Conservation (phyloP, 2,888 invertebrate genomes). For the Sericinus montela region DNA sequence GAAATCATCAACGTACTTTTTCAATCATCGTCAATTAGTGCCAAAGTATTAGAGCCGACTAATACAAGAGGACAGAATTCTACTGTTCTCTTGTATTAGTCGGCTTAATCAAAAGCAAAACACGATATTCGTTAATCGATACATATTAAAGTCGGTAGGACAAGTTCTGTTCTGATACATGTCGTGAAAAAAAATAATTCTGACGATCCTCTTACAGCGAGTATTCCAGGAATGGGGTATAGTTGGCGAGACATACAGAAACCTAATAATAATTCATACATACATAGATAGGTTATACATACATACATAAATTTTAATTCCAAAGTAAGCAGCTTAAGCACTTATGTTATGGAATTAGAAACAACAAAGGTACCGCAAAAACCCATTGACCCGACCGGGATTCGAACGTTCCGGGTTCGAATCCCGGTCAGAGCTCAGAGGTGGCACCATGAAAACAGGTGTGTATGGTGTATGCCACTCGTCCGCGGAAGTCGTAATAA, state of each 20-base stretch:
- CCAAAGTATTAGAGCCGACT: constrained; percentile 52
- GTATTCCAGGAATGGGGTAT: constrained; percentile 4
- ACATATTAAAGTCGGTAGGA: constrained; percentile 45
- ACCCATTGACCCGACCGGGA: too few relatives aligned
- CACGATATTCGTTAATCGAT: constrained; percentile 44
- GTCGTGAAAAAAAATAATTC: constrained; percentile 17
- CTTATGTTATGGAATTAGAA: too few relatives aligned
- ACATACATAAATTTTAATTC: too few relatives aligned
- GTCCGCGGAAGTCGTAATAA: too few relatives aligned
- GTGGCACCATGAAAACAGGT: too few relatives aligned
- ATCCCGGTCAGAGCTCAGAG: too few relatives aligned
- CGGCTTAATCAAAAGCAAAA: constrained; percentile 43
- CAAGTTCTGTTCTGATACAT: constrained; percentile 18
- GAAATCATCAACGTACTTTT: constrained; percentile 14
- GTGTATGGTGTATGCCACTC: too few relatives aligned
- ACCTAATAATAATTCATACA: not conserved
- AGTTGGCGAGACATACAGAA: not conserved
- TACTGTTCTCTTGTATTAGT: constrained; percentile 37
- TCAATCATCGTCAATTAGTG: constrained; percentile 45
- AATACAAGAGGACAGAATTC: too few relatives aligned
- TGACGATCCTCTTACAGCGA: not conserved
- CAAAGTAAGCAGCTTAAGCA: too few relatives aligned
- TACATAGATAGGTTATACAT: too few relatives aligned
- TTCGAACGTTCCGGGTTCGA: too few relatives aligned
- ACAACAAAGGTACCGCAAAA: too few relatives aligned